Base-by-base conservation (phyloP, 2,797 vertebrate genomes). In the Argyrosomus regius region DNA sequence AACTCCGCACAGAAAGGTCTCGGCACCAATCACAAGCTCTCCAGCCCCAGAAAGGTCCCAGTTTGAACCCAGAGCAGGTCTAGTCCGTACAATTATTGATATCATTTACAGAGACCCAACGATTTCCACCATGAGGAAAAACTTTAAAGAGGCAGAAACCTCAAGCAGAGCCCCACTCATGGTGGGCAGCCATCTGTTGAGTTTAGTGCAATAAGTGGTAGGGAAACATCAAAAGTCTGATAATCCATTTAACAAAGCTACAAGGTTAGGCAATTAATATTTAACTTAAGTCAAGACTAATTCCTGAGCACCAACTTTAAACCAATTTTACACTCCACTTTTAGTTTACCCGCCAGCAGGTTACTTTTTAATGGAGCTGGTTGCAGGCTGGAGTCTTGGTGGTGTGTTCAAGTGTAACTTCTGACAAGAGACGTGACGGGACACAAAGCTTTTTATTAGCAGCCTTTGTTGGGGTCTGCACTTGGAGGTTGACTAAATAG, bases 281-380 rank as follows among this genome's bases (percentile, higher is more conserved):
- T n/a, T 9, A 17, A 64, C 57, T 54, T 22, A n/a, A 67, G 49
- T 70, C 50, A 49, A 72, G 54, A 61, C 22, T 2, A 39, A 77
- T 53, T 80, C 39, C 45, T 54, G 49, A 72, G 65, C 65, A 66
- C 6, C 35, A 58, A 28, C 69, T 59, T 70, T 16, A 81, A 80
- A 70, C 52, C 3, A 50, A 45, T 80, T 76, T 67, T 39, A 48
- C 2, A 14, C 3, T 69, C 28, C 35, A 79, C 43, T 28, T 69
- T 80, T 49, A 52, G 59, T 81, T 69, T 10, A 58, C 72, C 59
- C 24, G 61, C 66, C 41, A 66, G 22, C 1, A 58, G 17, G 18
- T 31, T 64, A 43, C 57, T 41, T 78, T 76, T 72, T 57, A 31
- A 71, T 45, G 64, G 39, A 14, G 62, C 17, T 3, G 4, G n/a